Evolutionary conservation across 1,140 invertebrate species (phyloP).

Genomic region (Drosophila ogumai): DNA sequence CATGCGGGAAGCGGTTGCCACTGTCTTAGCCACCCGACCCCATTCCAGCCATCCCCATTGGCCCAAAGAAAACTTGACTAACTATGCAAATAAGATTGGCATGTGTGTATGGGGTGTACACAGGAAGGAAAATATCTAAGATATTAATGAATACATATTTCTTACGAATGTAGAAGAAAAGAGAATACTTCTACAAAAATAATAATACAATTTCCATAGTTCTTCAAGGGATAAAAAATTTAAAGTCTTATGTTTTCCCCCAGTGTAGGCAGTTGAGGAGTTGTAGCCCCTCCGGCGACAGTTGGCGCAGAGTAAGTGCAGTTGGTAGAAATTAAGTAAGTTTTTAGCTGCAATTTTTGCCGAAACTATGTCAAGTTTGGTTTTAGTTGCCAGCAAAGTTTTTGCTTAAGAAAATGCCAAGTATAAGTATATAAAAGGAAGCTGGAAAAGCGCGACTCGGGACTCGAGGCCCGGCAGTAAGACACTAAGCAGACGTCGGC

Average conservation of each 20-base stretch:
- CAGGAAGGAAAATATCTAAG: background rate
- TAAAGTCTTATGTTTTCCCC: background rate
- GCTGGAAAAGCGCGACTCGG: slow-evolving; percentile 26
- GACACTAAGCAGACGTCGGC: slow-evolving; percentile 62
- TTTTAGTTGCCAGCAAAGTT: slow-evolving; percentile 81
- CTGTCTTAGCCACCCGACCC: slow-evolving; percentile 35
- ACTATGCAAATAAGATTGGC: slow-evolving; percentile 76
- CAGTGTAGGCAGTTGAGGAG: slow-evolving; percentile 6
- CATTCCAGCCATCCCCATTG: slow-evolving; percentile 19
- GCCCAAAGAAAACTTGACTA: slow-evolving; percentile 72
- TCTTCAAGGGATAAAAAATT: background rate
- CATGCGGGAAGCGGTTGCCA: slow-evolving; percentile 49
- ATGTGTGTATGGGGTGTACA: slow-evolving; percentile 51
- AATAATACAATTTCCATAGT: background rate
- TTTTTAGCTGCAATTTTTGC: slow-evolving; percentile 83
- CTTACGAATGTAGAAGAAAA: background rate
- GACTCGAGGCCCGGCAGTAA: slow-evolving; percentile 5
- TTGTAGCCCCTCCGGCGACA: slow-evolving; percentile 41
- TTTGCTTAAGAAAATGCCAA: slow-evolving; percentile 75
- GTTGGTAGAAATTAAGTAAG: slow-evolving; percentile 82
- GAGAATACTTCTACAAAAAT: background rate
- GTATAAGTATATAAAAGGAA: slow-evolving; percentile 74
- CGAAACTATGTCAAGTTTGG: slow-evolving; percentile 82
- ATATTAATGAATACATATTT: background rate
- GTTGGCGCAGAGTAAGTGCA: slow-evolving; percentile 77